A percentile compares a stretch with the other conserved stretches of the same genome.
Conservation (phyloP, 2,888 invertebrate genomes). For the Rutpela maculata region DNA sequence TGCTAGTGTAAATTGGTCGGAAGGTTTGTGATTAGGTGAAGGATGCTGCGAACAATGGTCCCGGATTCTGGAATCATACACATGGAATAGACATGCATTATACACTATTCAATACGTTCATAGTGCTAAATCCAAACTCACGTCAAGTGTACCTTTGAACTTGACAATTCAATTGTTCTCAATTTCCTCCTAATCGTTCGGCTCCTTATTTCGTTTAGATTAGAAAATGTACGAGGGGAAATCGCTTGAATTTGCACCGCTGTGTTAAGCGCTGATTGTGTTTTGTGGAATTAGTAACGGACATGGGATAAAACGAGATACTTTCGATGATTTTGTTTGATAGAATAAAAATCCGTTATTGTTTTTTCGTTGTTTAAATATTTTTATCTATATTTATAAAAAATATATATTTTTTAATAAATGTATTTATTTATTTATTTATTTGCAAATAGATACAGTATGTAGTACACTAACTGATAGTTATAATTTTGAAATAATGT, state of each 20-base stretch:
- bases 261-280: neutral
- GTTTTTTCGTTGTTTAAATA: no score
- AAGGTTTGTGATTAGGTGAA: slow-evolving; percentile 67
- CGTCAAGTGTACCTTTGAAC: slow-evolving; percentile 71
- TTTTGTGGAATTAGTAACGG: neutral
- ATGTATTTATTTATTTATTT: no score
- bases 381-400: no score
- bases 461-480: no score
- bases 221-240: slow-evolving; percentile 48
- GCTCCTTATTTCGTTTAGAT: slow-evolving; percentile 54
- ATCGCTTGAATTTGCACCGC: neutral
- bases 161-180: slow-evolving; percentile 72
- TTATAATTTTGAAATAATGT: no score
- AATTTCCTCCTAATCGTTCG: slow-evolving; percentile 64
- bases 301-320: no score
- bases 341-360: no score
- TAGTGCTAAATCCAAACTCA: slow-evolving; percentile 68
- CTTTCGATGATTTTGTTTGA: no score
- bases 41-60: slow-evolving; percentile 69
- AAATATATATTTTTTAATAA: no score
- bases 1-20: slow-evolving; percentile 65
- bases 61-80: slow-evolving; percentile 72
- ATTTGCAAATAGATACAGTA: no score
- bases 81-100: slow-evolving; percentile 71
- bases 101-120: slow-evolving; percentile 68